Conservation (phyloP, 1,140 invertebrate genomes). For the Pissodes strobi region DNA sequence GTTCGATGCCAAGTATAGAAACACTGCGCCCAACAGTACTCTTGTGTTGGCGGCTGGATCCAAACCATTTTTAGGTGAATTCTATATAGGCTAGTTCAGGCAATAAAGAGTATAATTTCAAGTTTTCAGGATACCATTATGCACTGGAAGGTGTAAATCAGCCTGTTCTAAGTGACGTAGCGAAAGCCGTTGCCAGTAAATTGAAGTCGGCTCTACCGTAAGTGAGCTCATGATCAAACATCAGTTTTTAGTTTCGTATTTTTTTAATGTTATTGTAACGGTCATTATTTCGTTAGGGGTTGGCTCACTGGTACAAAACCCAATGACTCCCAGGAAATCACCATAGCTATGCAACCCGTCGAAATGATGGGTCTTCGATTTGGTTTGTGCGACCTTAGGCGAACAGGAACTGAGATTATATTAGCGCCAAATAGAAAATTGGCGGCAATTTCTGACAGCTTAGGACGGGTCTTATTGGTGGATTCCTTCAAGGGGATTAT, state of each 20-base stretch:
- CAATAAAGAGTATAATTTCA: too few species aligned
- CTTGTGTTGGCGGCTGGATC: conserved; percentile 80
- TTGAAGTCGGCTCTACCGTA: conserved; percentile 85
- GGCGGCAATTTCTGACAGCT: conserved; percentile 80
- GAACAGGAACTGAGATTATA: conserved; percentile 72
- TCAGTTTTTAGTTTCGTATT: too few species aligned
- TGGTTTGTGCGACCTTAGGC: conserved; percentile 81
- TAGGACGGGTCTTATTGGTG: conserved; percentile 84
- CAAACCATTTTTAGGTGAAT: conserved; percentile 70
- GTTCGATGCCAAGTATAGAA: conserved; percentile 72
- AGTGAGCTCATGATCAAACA: too few species aligned
- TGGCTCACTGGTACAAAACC: conserved; percentile 64
- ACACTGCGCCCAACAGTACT: conserved; percentile 75
- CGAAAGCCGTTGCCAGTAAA: conserved; percentile 86
- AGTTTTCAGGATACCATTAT: conserved; percentile 86
- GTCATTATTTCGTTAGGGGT: too few species aligned
- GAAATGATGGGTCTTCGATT: conserved; percentile 73
- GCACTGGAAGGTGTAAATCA: conserved; percentile 81
- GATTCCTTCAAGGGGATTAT: conserved; percentile 80
- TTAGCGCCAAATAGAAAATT: conserved; percentile 81
- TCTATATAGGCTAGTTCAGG: too few species aligned
- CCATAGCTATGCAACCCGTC: conserved; percentile 59
- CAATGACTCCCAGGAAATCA: conserved; percentile 55
- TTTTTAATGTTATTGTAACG: too few species aligned
- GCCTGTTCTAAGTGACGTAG: conserved; percentile 80